Percentiles rank a stretch among this genome's conserved stretches.
These are phyloP conservation scores for Frieseomelitta varia DNA, from an alignment of 1,140 invertebrate genomes.

Conservation along the genomic window DNA sequence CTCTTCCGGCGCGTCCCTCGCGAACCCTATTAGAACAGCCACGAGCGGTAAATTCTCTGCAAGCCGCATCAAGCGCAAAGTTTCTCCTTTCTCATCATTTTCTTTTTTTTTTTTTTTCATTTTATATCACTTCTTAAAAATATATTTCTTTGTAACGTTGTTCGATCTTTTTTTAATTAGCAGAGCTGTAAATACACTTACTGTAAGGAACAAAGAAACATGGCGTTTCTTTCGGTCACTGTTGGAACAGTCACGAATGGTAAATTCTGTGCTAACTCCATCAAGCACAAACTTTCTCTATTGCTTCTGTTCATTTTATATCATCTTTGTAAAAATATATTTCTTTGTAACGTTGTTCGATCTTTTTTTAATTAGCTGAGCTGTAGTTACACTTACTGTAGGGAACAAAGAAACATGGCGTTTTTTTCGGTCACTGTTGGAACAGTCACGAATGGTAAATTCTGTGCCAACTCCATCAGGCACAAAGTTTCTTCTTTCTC, in stretches of 20 bases:
- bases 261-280: no score
- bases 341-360: background rate
- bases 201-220: background rate
- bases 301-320: background rate
- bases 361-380: background rate
- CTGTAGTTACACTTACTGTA: background rate
- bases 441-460: background rate
- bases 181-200: background rate
- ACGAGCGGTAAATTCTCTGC: background rate
- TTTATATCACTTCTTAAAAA: background rate
- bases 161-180: background rate
- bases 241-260: background rate
- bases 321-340: background rate
- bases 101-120: background rate
- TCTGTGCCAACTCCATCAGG: no score
- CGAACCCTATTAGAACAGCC: constrained; percentile 28
- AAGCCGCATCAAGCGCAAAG: background rate
- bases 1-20: constrained; percentile 13
- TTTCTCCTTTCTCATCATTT: no score
- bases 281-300: no score
- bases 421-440: no score
- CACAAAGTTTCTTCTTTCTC: no score
- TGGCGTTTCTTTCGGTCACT: background rate
- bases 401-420: no score
- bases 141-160: background rate